These are phyloP conservation scores for Amblyjoppa proteus DNA, from an alignment of 2,888 invertebrate genomes.

Conservation along the genomic window DNA sequence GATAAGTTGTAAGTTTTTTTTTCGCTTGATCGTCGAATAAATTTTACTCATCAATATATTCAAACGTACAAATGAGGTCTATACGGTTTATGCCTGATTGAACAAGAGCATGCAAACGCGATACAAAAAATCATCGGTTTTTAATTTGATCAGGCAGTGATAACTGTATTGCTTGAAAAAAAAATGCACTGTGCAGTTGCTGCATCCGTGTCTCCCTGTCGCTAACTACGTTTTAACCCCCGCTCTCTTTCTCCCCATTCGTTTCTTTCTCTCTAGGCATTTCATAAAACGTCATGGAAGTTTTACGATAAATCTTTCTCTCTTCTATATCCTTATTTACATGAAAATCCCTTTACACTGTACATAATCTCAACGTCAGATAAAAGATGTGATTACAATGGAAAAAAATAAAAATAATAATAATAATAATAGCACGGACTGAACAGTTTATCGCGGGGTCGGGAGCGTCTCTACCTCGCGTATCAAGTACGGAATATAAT, in stretches of 20 bases:
- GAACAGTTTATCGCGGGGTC: slow-evolving; percentile 1
- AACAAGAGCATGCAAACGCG: slow-evolving; percentile 70
- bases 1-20: slow-evolving; percentile 8
- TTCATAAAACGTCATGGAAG: slow-evolving; percentile 72
- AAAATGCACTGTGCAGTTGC: slow-evolving; percentile 48
- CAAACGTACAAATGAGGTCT: slow-evolving; percentile 72
- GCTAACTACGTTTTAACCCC: slow-evolving; percentile 22
- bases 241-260: slow-evolving; percentile 25
- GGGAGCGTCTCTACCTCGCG: slow-evolving; percentile 6
- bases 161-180: slow-evolving; percentile 71
- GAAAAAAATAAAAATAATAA: slow-evolving; percentile 10
- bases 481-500: slow-evolving; percentile 28
- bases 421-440: slow-evolving; percentile 21
- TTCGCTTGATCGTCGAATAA: slow-evolving; percentile 30
- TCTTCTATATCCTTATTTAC: slow-evolving; percentile 75
- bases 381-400: slow-evolving; percentile 55
- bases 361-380: slow-evolving; percentile 73
- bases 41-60: slow-evolving; percentile 60
- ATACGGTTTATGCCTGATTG: slow-evolving; percentile 65
- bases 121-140: slow-evolving; percentile 71
- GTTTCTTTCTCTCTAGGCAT: slow-evolving; percentile 53
- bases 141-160: slow-evolving; percentile 78
- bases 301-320: slow-evolving; percentile 66
- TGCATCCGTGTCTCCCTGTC: slow-evolving; percentile 36
- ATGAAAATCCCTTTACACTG: slow-evolving; percentile 78